Conservation (phyloP, 2,113 vertebrate genomes). For the Aphyosemion australe region DNA sequence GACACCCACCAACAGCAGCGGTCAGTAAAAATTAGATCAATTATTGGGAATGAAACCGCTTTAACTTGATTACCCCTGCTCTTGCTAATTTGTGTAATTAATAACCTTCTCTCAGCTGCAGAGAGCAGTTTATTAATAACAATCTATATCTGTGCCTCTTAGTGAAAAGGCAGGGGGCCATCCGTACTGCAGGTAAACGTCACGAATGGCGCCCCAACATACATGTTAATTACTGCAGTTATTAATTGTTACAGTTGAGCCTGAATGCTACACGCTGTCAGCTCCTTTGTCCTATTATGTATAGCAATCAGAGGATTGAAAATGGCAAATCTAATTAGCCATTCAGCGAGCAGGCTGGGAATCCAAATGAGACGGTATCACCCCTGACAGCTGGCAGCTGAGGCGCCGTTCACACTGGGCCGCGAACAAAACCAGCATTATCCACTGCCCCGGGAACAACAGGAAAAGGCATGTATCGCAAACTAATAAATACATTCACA, state of each 20-base stretch:
- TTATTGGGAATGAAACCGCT: constrained; percentile 96
- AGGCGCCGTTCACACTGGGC: constrained; percentile 79
- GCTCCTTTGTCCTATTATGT: constrained; percentile 88
- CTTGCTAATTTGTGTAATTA: constrained; percentile 97
- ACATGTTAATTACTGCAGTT: constrained; percentile 94
- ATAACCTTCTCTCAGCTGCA: constrained; percentile 85
- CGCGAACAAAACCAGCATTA: constrained; percentile 82
- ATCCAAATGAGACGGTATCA: constrained; percentile 79
- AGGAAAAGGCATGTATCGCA: constrained; percentile 81
- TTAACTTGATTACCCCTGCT: constrained; percentile 92
- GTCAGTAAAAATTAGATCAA: constrained; percentile 98
- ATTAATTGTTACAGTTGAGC: constrained; percentile 98
- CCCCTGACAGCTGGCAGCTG: constrained; percentile 88
- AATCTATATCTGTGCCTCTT: constrained; percentile 85
- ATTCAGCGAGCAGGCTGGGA: constrained; percentile 85
- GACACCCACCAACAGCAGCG: constrained; percentile 82
- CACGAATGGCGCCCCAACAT: constrained; percentile 85
- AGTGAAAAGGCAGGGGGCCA: constrained; percentile 85
- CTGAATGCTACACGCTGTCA: constrained; percentile 91
- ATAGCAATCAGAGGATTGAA: constrained; percentile 90
- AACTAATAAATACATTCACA: constrained; percentile 82
- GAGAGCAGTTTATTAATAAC: constrained; percentile 97
- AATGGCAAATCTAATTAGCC: constrained; percentile 95
- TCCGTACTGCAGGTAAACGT: constrained; percentile 89
- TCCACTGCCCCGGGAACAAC: constrained; percentile 78